These are phyloP conservation scores for Siphlonurus alternatus DNA, from an alignment of 2,888 invertebrate genomes.

Conservation along the genomic window DNA sequence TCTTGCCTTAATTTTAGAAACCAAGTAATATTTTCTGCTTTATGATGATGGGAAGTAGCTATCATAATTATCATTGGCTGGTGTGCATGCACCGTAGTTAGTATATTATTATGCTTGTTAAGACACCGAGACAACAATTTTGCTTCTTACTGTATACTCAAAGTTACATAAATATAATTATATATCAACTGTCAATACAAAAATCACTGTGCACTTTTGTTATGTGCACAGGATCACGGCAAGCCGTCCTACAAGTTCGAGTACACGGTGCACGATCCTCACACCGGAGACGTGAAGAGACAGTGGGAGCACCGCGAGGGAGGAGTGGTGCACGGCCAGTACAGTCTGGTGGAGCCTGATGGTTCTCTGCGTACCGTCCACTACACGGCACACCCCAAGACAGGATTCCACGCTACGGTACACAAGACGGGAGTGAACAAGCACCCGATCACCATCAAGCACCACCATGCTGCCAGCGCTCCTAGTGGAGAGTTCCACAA, in stretches of 20 bases:
- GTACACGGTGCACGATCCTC: constrained; percentile 54
- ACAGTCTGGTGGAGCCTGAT: constrained; percentile 46
- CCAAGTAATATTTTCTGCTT: too few species aligned
- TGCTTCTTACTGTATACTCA: too few species aligned
- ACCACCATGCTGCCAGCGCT: background rate
- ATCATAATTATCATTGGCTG: background rate
- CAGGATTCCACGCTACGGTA: constrained; percentile 57
- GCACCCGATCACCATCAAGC: constrained; percentile 5
- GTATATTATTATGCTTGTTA: too few species aligned
- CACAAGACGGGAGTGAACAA: constrained; percentile 28
- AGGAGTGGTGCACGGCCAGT: constrained; percentile 48
- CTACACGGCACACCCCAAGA: constrained; percentile 62
- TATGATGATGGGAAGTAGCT: background rate
- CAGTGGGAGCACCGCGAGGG: constrained; percentile 56
- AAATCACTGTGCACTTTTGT: too few species aligned
- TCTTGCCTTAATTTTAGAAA: too few species aligned
- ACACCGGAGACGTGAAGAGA: constrained; percentile 55
- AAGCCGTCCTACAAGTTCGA: constrained; percentile 55
- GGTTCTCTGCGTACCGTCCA: constrained; percentile 56
- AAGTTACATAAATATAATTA: too few species aligned
- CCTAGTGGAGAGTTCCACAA: background rate
- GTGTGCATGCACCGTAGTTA: too few species aligned
- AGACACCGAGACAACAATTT: too few species aligned
- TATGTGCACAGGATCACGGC: constrained; percentile 23
- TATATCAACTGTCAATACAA: too few species aligned